A percentile compares a stretch with the other conserved stretches of the same genome.
Conservation (phyloP, 1,140 invertebrate species). For the Hyles euphorbiae region DNA sequence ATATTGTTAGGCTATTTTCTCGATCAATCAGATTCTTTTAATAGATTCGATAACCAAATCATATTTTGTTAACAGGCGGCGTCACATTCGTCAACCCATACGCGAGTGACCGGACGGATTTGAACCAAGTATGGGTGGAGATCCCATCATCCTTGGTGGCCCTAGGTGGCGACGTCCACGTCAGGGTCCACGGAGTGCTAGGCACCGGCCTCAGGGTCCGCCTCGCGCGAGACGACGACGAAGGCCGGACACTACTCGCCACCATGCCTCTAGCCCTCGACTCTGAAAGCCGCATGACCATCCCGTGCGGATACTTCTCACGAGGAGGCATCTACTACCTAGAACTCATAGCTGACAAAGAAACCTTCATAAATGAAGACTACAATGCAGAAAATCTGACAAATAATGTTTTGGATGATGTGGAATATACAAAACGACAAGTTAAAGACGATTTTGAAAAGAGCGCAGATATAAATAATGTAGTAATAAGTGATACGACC, state of each 20-base stretch:
- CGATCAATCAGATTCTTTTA: too few species aligned
- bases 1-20: too few species aligned
- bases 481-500: too few species aligned
- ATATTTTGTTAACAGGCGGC: constrained; percentile 41
- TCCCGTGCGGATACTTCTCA: constrained; percentile 83
- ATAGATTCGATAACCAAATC: too few species aligned
- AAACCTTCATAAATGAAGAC: constrained; percentile 28
- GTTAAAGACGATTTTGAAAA: constrained; percentile 12
- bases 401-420: constrained; percentile 4
- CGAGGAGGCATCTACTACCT: constrained; percentile 77
- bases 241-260: constrained; percentile 79
- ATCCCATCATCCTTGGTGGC: constrained; percentile 79
- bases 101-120: constrained; percentile 44
- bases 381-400: constrained; percentile 6
- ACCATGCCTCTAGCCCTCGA: constrained; percentile 78
- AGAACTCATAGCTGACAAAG: constrained; percentile 59
- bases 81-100: constrained; percentile 57
- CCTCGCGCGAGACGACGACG: constrained; percentile 72
- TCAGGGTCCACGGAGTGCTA: constrained; percentile 69
- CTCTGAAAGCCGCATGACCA: constrained; percentile 70
- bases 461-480: too few species aligned
- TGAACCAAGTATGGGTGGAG: constrained; percentile 71
- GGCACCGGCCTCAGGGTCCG: constrained; percentile 47
- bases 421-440: constrained; percentile 5
- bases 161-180: constrained; percentile 79